A percentile compares a stretch with the other conserved stretches of the same genome.
phyloP scores from a whole-genome alignment of 2,113 vertebrate species.

The Cryptotis parvus region DNA sequence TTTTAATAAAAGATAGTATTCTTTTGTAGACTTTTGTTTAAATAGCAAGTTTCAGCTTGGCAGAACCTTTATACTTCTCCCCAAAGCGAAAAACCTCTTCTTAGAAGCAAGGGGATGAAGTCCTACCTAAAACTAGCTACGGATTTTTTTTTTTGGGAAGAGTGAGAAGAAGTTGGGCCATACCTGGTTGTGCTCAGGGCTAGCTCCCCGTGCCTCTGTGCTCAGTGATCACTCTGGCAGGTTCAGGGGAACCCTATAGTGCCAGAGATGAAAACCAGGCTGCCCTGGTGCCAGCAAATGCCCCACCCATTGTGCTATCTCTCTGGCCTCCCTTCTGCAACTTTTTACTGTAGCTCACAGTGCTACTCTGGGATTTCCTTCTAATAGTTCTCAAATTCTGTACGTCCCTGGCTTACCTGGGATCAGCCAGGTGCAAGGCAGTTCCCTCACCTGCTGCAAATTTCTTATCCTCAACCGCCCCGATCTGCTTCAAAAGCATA shows the following conservation, averaged over 20 bases:
- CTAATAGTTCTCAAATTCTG: not conserved
- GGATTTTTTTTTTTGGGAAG: too few relatives aligned
- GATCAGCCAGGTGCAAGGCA: not conserved
- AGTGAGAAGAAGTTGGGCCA: too few relatives aligned
- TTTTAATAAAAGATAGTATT: constrained; percentile 28
- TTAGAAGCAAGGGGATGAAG: not conserved
- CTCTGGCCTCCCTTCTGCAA: too few relatives aligned
- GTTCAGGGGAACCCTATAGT: too few relatives aligned
- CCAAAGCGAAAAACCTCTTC: not conserved
- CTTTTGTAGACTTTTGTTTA: constrained; percentile 45
- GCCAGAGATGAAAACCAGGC: too few relatives aligned
- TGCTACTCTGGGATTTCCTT: not conserved
- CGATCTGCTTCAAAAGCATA: not conserved
- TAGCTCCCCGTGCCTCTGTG: too few relatives aligned
- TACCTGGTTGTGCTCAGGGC: too few relatives aligned
- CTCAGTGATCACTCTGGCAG: too few relatives aligned
- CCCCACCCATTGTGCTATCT: too few relatives aligned
- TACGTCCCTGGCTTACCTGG: too few relatives aligned
- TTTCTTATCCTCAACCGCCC: not conserved
- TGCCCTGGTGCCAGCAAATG: too few relatives aligned
- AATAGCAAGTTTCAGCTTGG: constrained; percentile 31
- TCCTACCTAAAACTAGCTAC: not conserved
- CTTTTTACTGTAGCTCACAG: not conserved
- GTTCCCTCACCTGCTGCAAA: too few relatives aligned
- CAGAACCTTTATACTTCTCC: not conserved